Base-by-base conservation (phyloP, 2,888 invertebrate genomes). In the Criorhina ranunculi region DNA sequence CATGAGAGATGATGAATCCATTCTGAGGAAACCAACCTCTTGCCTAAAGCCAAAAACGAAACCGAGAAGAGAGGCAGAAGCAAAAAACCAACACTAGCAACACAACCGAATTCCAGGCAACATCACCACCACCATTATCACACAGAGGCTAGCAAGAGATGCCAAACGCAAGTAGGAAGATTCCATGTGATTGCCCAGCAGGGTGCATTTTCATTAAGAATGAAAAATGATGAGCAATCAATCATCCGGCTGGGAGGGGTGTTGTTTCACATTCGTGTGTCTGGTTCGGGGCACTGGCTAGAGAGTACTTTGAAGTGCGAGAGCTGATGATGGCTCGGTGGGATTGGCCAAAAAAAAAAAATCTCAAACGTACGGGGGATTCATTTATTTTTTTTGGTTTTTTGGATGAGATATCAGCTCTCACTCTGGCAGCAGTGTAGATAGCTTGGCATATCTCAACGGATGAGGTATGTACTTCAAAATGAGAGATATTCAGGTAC, bases 141-240 rank as follows among this genome's bases (percentile, higher is more conserved):
- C 57, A 57, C 2, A 24, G 24, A 24, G 24, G 24, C 24, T 24
- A 66, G 59, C 59, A 11, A 67, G 67, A 55, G 46, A 66, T 62
- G 53, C 77, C 77, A 62, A 69, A 69, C 77, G 70, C 55, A 78
- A 79, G 66, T 83, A 64, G 80, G 75, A 76, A 80, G 85, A 85
- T 67, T 76, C 75, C 80, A 76, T 85, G 80, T 80, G 85, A 85
- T 85, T 85, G 85, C 85, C 89, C 91, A 91, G 92, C 92, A 89
- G 92, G 91, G 92, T 91, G 91, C 91, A 92, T 91, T 92, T 92
- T 92, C 91, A 92, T 92, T 92, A 92, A 92, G 91, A 91, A 91
- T 92, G 91, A 92, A 91, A 92, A 91, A 92, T 92, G 91, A 92
- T 90, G 91, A 91, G 90, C 90, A 92, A 92, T 92, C 91, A 92